Evolutionary conservation across 23 tunicate genomes (phyloP).

Genomic region (Pegea sp.): DNA sequence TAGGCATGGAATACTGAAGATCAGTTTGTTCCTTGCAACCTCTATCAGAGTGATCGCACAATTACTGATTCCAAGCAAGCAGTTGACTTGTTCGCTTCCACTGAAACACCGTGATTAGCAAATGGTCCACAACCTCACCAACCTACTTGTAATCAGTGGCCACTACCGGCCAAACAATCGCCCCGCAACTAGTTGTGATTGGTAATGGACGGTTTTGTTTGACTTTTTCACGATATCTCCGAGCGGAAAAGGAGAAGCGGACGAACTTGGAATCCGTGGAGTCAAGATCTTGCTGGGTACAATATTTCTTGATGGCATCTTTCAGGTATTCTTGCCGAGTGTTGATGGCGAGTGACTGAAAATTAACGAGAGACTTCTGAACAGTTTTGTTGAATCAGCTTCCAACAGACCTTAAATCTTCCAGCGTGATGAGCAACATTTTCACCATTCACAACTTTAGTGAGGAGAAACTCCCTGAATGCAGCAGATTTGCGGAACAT

Average conservation of each 20-base stretch:
- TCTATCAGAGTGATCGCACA: conserved; percentile 36
- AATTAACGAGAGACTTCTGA: neutral
- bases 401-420: conserved; percentile 44
- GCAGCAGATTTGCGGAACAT: conserved; percentile 51
- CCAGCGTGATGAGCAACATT: conserved; percentile 64
- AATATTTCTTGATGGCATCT: conserved; percentile 25
- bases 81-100: conserved; percentile 23
- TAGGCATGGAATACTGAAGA: conserved; percentile 86
- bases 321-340: conserved; percentile 76
- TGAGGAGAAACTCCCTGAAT: conserved; percentile 80
- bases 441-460: conserved; percentile 76
- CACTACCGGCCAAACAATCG: conserved; percentile 52
- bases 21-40: conserved; percentile 17
- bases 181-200: conserved; percentile 30
- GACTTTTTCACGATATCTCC: conserved; percentile 45
- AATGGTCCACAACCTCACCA: too few species aligned
- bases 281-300: conserved; percentile 31
- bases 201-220: conserved; percentile 32
- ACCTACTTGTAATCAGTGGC: conserved; percentile 58
- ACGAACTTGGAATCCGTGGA: conserved; percentile 15
- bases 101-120: too few species aligned
- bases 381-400: neutral
- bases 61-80: conserved; percentile 62
- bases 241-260: conserved; percentile 35
- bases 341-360: conserved; percentile 73